Evolutionary conservation across 1,140 invertebrate genomes (phyloP), one percentile per base, ranked within the genome.

Genomic region (Neuroterus valhalla): DNA sequence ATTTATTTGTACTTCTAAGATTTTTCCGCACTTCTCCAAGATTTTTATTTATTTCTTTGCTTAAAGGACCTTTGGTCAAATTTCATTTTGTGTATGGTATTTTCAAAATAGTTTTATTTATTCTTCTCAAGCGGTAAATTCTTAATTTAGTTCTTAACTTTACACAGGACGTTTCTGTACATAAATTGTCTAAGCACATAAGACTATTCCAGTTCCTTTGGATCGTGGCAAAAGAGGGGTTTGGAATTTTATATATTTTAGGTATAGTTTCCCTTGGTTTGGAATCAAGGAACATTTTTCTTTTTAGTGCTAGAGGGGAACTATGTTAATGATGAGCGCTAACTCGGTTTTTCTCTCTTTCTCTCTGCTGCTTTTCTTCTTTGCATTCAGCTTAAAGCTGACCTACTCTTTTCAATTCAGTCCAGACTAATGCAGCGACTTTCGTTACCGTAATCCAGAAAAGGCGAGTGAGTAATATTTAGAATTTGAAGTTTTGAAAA

Each of bases 1-100:
- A 1, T 38, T 38, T 38, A 38, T 38, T 38, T 8, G 0, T 0
- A 38, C 31, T 38, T 38, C 5, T 1, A 8, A 10, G 6, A 10
- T 38, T 38, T 10, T 14, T 62, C 21, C n/a, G n/a, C 14, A 62
- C n/a, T 62, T 62, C 21, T 62, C 26, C 23, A 31, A 15, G 55
- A 62, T 15, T 62, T 62, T 38, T 38, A 62, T 38, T 62, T 26
- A 62, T 31, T 62, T 23, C 55, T 31, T 38, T 62, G n/a, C 31
- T 62, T 62, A n/a, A 62, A 38, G 12, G 15, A 2, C 15, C 52
- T 55, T 55, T 55, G 14, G 15, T 23, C 0, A 21, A 14, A 26
- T 55, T 26, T 52, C 10, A 26, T 55, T 26, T 26, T 62, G 11
- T 4, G 19, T 50, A 2, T 6, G 46, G n/a, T 48, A n/a, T n/a